These are phyloP conservation scores for Agriopis aurantiaria DNA, from an alignment of 2,888 invertebrate species.

Conservation along the genomic window DNA sequence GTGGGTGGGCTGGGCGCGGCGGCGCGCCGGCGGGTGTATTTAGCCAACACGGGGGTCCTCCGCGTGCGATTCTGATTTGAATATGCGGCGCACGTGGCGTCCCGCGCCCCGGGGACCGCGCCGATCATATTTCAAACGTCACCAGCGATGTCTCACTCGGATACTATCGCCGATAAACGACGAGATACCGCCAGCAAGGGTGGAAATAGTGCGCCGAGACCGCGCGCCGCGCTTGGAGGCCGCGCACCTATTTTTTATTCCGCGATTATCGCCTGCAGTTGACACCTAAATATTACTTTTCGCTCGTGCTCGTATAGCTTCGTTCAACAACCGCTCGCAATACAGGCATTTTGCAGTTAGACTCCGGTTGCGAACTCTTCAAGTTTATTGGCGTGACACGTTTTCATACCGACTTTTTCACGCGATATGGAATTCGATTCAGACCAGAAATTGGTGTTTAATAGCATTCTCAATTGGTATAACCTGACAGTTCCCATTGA, in stretches of 20 bases:
- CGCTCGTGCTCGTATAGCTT: slow-evolving; percentile 57
- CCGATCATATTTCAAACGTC: slow-evolving; percentile 87
- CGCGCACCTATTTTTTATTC: slow-evolving; percentile 79
- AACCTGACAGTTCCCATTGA: slow-evolving; percentile 38
- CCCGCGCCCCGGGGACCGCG: slow-evolving; percentile 79
- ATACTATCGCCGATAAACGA: slow-evolving; percentile 85
- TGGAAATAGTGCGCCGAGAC: slow-evolving; percentile 71
- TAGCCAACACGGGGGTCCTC: slow-evolving; percentile 86
- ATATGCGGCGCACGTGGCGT: slow-evolving; percentile 85
- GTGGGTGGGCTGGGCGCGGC: slow-evolving; percentile 79
- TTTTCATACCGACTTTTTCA: slow-evolving; percentile 62
- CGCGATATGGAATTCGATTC: slow-evolving; percentile 56
- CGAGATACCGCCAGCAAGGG: slow-evolving; percentile 77
- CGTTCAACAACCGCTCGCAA: slow-evolving; percentile 48
- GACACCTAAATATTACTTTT: slow-evolving; percentile 86
- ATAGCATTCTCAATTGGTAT: slow-evolving; percentile 43
- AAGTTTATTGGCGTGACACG: slow-evolving; percentile 76
- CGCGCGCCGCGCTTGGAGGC: slow-evolving; percentile 46
- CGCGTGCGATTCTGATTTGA: slow-evolving; percentile 86
- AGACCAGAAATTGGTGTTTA: slow-evolving; percentile 50
- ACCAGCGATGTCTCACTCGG: slow-evolving; percentile 86
- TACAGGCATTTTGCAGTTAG: slow-evolving; percentile 74
- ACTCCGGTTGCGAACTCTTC: slow-evolving; percentile 67
- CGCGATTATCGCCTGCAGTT: slow-evolving; percentile 85
- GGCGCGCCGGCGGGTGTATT: slow-evolving; percentile 78